Conservation (phyloP, 2,888 invertebrate species). For the Amiota mariae region DNA sequence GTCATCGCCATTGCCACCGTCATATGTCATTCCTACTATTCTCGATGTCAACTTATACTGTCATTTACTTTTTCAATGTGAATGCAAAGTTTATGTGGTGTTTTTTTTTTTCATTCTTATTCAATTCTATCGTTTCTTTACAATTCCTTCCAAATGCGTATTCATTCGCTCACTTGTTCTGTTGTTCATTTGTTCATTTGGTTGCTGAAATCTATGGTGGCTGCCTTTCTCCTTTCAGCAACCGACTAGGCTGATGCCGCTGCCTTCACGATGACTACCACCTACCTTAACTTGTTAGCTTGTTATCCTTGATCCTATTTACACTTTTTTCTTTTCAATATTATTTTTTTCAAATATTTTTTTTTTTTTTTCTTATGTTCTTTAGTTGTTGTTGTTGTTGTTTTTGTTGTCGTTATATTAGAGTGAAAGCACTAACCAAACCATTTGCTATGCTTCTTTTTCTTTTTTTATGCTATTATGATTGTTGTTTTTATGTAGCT, state of each 20-base stretch:
- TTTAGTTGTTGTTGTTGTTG: conserved; percentile 4
- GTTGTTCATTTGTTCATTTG: too few species aligned
- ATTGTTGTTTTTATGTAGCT: conserved; percentile 31
- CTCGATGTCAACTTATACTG: too few species aligned
- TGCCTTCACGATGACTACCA: not conserved
- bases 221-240: not conserved
- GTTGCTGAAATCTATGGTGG: not conserved
- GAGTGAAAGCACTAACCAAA: conserved; percentile 11
- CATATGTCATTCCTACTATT: too few species aligned
- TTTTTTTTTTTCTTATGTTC: not conserved
- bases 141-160: not conserved
- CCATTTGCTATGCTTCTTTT: conserved; percentile 13
- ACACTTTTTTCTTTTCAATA: conserved; percentile 22
- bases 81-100: not conserved
- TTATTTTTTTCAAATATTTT: conserved; percentile 25
- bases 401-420: not conserved
- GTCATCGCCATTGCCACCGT: too few species aligned
- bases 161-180: not conserved
- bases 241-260: not conserved
- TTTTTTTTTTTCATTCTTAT: not conserved
- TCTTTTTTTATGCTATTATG: conserved; percentile 1
- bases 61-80: not conserved
- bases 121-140: too few species aligned
- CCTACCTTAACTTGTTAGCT: conserved; percentile 33
- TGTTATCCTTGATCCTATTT: conserved; percentile 56